Base-by-base conservation (phyloP, 2,797 vertebrate genomes). In the Netta rufina region DNA sequence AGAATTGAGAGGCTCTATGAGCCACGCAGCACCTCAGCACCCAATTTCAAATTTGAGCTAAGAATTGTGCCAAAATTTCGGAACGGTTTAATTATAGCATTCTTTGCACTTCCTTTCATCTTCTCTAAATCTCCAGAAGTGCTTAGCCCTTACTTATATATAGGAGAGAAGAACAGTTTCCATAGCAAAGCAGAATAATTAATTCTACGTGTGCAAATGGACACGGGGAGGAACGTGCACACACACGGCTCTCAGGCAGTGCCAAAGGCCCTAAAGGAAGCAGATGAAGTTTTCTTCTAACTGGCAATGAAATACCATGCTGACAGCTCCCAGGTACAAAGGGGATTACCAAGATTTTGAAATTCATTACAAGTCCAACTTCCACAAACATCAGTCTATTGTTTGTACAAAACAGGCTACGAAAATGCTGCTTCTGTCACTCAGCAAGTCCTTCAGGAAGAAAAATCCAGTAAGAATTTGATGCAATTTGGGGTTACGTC, bases 181-280 rank as follows among this genome's bases (percentile, higher is more conserved):
- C 89, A 94, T 78, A 93, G 94, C 91, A 97, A 97, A 96, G 56
- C 81, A 84, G 47, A 92, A 41, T 38, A 77, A 92, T 87, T 91
- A 93, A 93, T 92, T 69, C 72, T 69, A 4, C 30, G 14, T 90
- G 71, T 74, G 69, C 84, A 85, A 89, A 75, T 4, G 82, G 88
- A 88, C 74, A 82, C 76, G 71, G 77, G 87, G 83, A 92, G 20
- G 71, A 96, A 39, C 32, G 5, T 20, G 82, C 39, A 82, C 57
- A 90, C 38, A 75, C 43, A 25, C 19, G 54, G 20, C 76, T 80
- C 57, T 87, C 13, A 11, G 90, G 62, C 75, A 54, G 32, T 14
- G 39, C 27, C 39, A 58, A 18, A 24, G 62, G 64, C 91, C 49
- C 77, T 43, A 81, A 84, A 69, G 41, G 87, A 95, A 97, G 92